Conservation (phyloP, 2,888 invertebrate species). For the Amphimallon solstitiale region DNA sequence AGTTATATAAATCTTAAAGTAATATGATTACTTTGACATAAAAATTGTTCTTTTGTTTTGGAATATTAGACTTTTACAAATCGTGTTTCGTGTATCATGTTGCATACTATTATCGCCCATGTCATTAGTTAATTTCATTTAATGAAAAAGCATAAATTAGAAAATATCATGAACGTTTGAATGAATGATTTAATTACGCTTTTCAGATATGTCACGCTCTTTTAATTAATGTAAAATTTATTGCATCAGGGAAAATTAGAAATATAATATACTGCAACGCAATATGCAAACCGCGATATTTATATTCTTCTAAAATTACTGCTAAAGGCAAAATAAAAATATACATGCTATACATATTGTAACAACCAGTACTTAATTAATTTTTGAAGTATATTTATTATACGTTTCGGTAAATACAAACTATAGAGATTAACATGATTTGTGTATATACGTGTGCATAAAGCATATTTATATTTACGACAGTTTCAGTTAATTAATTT, state of each 20-base stretch:
- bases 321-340: conserved; percentile 14
- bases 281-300: conserved; percentile 1
- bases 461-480: too few species aligned
- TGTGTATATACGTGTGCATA: too few species aligned
- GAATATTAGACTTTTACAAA: too few species aligned
- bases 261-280: conserved; percentile 12
- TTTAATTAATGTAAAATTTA: conserved; percentile 31
- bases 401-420: background rate
- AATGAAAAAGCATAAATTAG: background rate
- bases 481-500: too few species aligned
- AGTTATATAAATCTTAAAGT: too few species aligned
- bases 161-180: conserved; percentile 22
- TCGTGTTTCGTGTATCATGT: too few species aligned
- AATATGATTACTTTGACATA: too few species aligned
- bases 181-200: conserved; percentile 25
- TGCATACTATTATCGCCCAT: too few species aligned
- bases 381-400: conserved; percentile 17
- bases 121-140: too few species aligned
- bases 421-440: background rate
- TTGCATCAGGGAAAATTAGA: background rate
- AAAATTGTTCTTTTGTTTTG: too few species aligned
- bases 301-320: conserved; percentile 14
- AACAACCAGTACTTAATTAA: conserved; percentile 14
- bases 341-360: background rate
- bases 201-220: conserved; percentile 18